Base-by-base conservation (phyloP, 2,797 vertebrate genomes). In the Crenichthys baileyi region DNA sequence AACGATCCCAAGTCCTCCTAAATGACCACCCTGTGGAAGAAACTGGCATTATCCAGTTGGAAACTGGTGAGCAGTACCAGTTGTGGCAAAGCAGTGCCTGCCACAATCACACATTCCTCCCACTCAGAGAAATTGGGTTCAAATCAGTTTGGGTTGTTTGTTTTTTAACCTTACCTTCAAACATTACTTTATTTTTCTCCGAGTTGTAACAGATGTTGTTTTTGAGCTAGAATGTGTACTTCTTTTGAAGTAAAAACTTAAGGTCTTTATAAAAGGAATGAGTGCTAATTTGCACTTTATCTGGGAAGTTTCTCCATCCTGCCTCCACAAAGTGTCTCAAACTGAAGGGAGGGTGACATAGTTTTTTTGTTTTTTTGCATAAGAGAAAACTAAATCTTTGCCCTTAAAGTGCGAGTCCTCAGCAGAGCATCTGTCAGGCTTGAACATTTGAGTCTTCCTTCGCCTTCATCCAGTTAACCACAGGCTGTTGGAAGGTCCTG, bases 401-500 rank as follows among this genome's bases (percentile, higher is more conserved):
- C 78, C 85, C 85, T 85, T 11, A 77, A 83, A 91, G 88, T 83
- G 83, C 75, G 72, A 89, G 88, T 92, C 88, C 82, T 91, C 84
- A 87, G 85, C 82, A 78, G 83, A 90, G 87, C 89, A 85, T 92
- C 88, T 92, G 93, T 89, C 85, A 87, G 79, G 86, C 68, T 79
- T 76, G 72, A 81, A 78, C 79, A 83, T 88, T 89, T 84, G 88
- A 89, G 86, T 87, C 84, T 65, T 90, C 90, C 88, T 68, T 88
- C 83, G 80, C 87, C 88, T 90, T 84, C 87, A 75, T 89, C 83
- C 83, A 84, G 86, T 80, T 92, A 92, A 93, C 91, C 91, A 90
- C 90, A 89, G 92, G 85, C 92, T 91, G 92, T 81, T 91, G 91
- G 91, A 91, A 91, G 91, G 85, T 91, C 87, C 93, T 91, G 91